Conservation (phyloP, 2,888 invertebrate species). For the Cantharis lateralis region DNA sequence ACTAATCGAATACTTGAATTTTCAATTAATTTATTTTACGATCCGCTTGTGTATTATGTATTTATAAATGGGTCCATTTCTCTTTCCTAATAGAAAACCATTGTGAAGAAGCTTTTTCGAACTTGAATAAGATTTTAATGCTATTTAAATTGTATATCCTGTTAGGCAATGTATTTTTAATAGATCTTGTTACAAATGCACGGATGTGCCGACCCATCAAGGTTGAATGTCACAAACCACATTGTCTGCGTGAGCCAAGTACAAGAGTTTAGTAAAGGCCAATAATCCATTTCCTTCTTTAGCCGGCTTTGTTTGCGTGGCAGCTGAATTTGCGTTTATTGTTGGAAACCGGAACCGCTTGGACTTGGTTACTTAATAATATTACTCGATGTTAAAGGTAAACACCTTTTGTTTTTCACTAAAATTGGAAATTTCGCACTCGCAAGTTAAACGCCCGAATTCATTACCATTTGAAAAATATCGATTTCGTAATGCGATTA, state of each 20-base stretch:
- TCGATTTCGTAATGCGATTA: conserved; percentile 7
- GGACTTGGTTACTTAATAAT: background rate
- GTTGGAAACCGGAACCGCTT: conserved; percentile 7
- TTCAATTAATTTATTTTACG: background rate
- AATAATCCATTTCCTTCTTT: conserved; percentile 23
- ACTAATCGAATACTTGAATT: background rate
- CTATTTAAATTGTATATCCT: conserved; percentile 28
- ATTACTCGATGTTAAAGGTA: background rate
- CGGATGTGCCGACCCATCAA: conserved; percentile 32
- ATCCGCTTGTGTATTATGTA: too few species aligned
- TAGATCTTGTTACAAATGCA: conserved; percentile 29
- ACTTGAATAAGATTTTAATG: conserved; percentile 23
- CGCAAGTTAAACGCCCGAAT: background rate
- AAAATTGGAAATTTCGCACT: background rate
- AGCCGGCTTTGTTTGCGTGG: conserved; percentile 17
- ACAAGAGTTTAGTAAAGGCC: conserved; percentile 1
- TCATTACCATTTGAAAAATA: background rate
- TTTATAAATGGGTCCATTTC: background rate
- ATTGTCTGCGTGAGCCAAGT: conserved; percentile 24
- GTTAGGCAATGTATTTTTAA: conserved; percentile 31
- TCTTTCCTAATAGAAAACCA: background rate
- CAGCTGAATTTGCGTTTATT: conserved; percentile 21
- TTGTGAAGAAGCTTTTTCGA: conserved; percentile 6
- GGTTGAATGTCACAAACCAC: conserved; percentile 31
- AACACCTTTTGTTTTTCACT: background rate